phyloP scores from a whole-genome alignment of 30 jellyfish, hydroid and myxozoan genomes.

The Sanderia malayensis region DNA sequence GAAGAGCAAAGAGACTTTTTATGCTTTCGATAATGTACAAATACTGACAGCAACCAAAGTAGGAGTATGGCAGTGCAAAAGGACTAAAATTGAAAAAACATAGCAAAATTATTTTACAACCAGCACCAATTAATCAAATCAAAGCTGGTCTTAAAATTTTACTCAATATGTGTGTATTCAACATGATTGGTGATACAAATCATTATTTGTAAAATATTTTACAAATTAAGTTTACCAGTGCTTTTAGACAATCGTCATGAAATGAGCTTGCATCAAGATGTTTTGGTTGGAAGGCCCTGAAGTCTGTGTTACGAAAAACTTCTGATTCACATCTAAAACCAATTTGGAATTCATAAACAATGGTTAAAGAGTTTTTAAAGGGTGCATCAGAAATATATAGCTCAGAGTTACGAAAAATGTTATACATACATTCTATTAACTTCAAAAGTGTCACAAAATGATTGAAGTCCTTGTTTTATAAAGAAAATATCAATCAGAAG shows the following conservation, averaged over 20 bases:
- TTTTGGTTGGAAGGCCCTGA: constrained; percentile 63
- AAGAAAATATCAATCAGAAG: background rate
- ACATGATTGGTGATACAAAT: too few species aligned
- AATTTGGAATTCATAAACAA: too few species aligned
- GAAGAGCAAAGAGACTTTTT: background rate
- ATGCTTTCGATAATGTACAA: constrained; percentile 30
- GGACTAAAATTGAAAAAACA: constrained; percentile 14
- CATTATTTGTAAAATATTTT: too few species aligned
- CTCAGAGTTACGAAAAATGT: too few species aligned
- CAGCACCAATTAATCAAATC: too few species aligned
- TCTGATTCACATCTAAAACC: constrained; percentile 28
- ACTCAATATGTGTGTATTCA: too few species aligned
- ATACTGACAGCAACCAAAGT: constrained; percentile 19
- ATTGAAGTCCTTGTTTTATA: constrained; percentile 12
- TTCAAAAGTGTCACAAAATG: constrained; percentile 31
- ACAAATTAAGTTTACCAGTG: constrained; percentile 21
- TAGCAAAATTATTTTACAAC: too few species aligned
- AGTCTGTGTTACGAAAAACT: constrained; percentile 47
- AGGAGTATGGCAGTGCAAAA: constrained; percentile 7
- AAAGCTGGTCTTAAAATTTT: too few species aligned
- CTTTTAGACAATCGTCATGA: constrained; percentile 5
- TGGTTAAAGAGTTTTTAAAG: too few species aligned
- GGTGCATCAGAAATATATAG: too few species aligned
- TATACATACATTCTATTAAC: constrained; percentile 13
- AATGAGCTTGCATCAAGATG: constrained; percentile 50